phyloP scores from a whole-genome alignment of 2,888 invertebrate genomes.

The Rhamphomyia laevipes region DNA sequence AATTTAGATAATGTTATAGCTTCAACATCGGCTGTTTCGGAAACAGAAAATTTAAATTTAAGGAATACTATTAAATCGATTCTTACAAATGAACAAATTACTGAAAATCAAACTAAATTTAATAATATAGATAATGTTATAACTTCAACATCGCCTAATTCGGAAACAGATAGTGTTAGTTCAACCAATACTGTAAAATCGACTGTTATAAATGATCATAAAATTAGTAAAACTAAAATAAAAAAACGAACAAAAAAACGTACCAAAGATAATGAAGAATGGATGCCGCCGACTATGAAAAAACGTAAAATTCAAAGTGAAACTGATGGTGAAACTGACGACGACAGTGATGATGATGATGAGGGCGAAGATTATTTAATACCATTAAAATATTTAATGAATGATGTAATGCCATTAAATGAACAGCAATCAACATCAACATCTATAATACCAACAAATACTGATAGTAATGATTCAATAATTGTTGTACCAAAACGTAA shows the following conservation, averaged over 20 bases:
- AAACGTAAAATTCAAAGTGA: background rate
- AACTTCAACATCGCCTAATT: background rate
- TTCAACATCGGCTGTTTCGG: background rate
- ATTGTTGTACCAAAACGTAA: background rate
- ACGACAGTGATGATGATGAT: background rate
- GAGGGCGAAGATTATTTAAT: background rate
- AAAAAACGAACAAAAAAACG: background rate
- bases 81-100: background rate
- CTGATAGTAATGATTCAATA: background rate
- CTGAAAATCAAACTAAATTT: too few species aligned
- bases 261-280: background rate
- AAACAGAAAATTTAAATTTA: background rate
- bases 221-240: too few species aligned
- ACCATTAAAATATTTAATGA: background rate
- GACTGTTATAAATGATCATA: background rate
- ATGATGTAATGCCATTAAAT: background rate
- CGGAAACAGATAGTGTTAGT: background rate
- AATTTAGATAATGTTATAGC: background rate
- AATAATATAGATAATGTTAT: background rate
- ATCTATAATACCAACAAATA: background rate
- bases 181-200: background rate
- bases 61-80: background rate
- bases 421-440: too few species aligned
- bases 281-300: background rate
- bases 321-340: background rate